Conservation (phyloP, 2,113 vertebrate species). For the Octodon degus region DNA sequence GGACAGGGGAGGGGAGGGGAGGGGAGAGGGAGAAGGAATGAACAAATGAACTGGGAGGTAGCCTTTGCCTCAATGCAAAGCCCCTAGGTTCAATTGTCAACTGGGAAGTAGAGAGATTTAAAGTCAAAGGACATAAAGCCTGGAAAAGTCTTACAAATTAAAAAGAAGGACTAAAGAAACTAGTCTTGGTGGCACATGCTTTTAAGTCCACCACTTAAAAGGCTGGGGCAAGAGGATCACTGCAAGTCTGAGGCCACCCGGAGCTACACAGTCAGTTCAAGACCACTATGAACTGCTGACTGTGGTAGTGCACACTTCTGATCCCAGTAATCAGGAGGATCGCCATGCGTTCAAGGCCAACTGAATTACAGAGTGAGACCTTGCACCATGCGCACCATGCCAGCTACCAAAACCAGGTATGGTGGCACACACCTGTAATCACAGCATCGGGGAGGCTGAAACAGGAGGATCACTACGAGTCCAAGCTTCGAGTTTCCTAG, state of each 20-base stretch:
- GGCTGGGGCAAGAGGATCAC: neutral
- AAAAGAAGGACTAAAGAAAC: neutral
- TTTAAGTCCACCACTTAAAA: neutral
- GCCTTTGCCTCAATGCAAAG: neutral
- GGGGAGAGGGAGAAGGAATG: neutral
- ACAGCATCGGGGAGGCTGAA: no score
- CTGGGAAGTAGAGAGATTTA: neutral
- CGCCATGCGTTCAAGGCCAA: neutral
- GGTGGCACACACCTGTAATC: no score
- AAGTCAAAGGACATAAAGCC: neutral
- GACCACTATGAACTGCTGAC: neutral
- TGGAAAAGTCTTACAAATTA: constrained; percentile 22
- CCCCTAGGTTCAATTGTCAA: neutral
- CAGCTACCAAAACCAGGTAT: no score
- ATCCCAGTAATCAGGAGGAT: neutral
- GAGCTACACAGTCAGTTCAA: neutral
- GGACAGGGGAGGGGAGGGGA: no score
- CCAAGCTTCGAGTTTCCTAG: no score
- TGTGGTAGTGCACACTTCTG: neutral
- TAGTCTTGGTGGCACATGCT: neutral
- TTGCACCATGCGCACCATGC: no score
- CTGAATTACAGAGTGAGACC: neutral
- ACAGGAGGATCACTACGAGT: no score
- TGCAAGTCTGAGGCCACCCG: neutral
- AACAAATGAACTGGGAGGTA: neutral